Evolutionary conservation across 1,140 invertebrate species (phyloP), one percentile per base, ranked within the genome.

Genomic region (Cotesia chilonis): DNA sequence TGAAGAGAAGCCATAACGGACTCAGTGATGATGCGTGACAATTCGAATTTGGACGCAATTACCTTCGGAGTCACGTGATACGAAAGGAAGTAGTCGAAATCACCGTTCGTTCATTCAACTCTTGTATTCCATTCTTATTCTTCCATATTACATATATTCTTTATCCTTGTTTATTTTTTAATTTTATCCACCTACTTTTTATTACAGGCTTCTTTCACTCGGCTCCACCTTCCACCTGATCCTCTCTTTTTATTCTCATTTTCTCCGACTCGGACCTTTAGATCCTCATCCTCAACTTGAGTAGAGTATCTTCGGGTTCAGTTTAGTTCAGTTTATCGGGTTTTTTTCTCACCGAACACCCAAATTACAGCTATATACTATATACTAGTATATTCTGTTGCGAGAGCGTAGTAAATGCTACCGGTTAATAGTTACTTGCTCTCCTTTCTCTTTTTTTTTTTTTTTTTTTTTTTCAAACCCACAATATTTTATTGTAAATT

Each of bases 21-120:
- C 20, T 12, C 37, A 17, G 75, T 81, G 80, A 81, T 81, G 80
- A 79, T 75, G 80, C 80, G 80, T 81, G 80, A 81, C 80, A 81
- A 81, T 81, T 77, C 77, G 80, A 79, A 81, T 81, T 81, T 80
- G 76, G 47, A 80, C 75, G 79, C 80, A 81, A 81, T 81, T 77
- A 81, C 78, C 74, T 74, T 68, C 75, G 63, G 71, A 64, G 74
- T 78, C 75, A 79, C 75, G 78, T 78, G 78, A 79, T 74, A 65
- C 36, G 60, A 63, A 36, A 52, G 66, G 66, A 68, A 68, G 66
- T 68, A 68, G 66, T 65, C 63, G 12, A 68, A 68, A 68, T 54
- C 66, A 54, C 51, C 54, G 52, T 51, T 68, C 66, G 66, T 47
- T 41, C 61, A 20, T 57, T 69, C 60, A 59, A 61, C 10, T 7